Base-by-base conservation (phyloP, 1,140 invertebrate genomes). In the Scaptomyza montana region DNA sequence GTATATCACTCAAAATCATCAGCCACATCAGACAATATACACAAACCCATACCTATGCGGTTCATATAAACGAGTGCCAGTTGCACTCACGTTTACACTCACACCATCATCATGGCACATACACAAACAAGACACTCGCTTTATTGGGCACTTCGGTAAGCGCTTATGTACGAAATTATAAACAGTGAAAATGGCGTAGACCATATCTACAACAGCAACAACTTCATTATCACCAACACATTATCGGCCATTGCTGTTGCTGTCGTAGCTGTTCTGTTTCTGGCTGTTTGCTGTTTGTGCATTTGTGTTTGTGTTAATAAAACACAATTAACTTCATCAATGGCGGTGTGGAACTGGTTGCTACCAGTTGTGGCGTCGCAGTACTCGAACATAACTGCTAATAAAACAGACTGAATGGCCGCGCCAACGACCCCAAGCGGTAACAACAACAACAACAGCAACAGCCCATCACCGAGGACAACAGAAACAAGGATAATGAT, bases 251-350 rank as follows among this genome's bases (percentile, higher is more conserved):
- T 63, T 75, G 61, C 82, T 77, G 57, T 33, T 19, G 55, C 49
- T 12, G 19, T 25, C 33, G 77, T 53, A 8, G 43, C 45, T 60
- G 46, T 51, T 54, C 56, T 30, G 25, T 53, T 55, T 36, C 16
- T 0, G 1, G 77, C 36, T 21, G 72, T 63, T 56, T 60, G 68
- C 64, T 89, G 79, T 87, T 89, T 89, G 81, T 56, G 82, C 75
- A 82, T 74, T 78, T 87, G 84, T 87, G 89, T 91, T 91, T 91
- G 89, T 91, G 90, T 90, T 91, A 91, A 91, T 91, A 91, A 91
- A 91, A 91, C 90, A 91, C 90, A 91, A 91, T 91, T 91, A 91
- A 87, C 81, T 91, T 84, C 77, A 91, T 91, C 90, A 91, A 91
- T 91, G 89, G 89, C 72, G 67, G 21, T 33, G 33, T 36, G 55